Evolutionary conservation across 2,888 invertebrate species (phyloP).

Genomic region (Mechanitis mazaeus): DNA sequence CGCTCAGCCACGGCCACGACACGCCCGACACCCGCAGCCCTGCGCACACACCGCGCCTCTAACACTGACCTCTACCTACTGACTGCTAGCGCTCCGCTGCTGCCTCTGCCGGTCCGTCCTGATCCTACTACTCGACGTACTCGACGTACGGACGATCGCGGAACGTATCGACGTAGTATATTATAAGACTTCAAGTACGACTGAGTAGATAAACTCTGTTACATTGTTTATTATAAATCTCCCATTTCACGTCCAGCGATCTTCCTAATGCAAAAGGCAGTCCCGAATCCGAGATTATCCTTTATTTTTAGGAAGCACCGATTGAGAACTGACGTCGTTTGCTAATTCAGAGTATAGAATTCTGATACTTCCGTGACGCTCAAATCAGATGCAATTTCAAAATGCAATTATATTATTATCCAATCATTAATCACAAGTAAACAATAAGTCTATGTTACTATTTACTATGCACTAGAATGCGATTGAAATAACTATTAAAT

Average conservation of each 20-base stretch:
- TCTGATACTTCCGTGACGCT: conserved; percentile 17
- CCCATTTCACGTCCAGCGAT: background rate
- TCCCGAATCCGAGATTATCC: background rate
- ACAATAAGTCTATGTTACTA: conserved; percentile 47
- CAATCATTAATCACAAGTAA: conserved; percentile 45
- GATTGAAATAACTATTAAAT: conserved; percentile 44
- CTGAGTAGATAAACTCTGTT: background rate
- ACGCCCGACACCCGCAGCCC: conserved; percentile 87
- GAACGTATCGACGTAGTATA: too few relatives aligned
- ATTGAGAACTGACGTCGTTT: too few relatives aligned
- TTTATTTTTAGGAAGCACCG: too few relatives aligned
- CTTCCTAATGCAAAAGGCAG: background rate
- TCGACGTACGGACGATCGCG: background rate
- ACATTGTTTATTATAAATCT: background rate
- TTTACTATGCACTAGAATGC: conserved; percentile 51
- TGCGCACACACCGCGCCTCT: conserved; percentile 71
- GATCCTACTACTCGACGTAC: background rate
- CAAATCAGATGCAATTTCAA: conserved; percentile 30
- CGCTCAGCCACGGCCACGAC: conserved; percentile 86
- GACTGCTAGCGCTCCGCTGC: conserved; percentile 10
- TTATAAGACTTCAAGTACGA: too few relatives aligned
- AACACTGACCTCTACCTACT: conserved; percentile 38
- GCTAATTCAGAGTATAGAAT: conserved; percentile 5
- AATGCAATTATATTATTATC: conserved; percentile 35
- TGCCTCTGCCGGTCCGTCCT: conserved; percentile 4